Base-by-base conservation (phyloP, 2,797 vertebrate genomes). In the Coregonus suidteri region DNA sequence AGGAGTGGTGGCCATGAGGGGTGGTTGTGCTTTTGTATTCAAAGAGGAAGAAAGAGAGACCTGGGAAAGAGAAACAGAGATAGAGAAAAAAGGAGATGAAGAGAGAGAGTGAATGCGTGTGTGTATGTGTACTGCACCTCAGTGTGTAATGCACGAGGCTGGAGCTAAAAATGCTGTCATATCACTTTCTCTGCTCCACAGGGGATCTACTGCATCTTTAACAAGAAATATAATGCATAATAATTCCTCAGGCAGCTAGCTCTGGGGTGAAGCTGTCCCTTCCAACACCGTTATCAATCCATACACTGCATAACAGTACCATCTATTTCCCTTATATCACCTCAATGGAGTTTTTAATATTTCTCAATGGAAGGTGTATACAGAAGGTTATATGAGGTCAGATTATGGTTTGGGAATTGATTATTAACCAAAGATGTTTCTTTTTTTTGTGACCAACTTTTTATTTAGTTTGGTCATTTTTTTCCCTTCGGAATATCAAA, bases 31-130 rank as follows among this genome's bases (percentile, higher is more conserved):
- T 25, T 25, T 25, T 25, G 25, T 25, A 25, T 25, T 25, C 25
- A 81, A 30, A 59, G 41, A 47, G 37, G 20, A 65, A 68, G 37
- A 16, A 9, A 53, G 74, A 53, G n/a, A 66, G n/a, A 25, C 54
- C 71, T 71, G 34, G n/a, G 25, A 18, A 15, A 66, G 35, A 52
- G 31, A 75, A 62, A 20, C 18, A 47, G 6, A 71, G 69, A n/a
- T 9, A 78, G 20, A 66, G 41, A 54, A 65, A 73, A 67, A 31
- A 69, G 80, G 66, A 56, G 70, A 73, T 72, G 59, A 76, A 74
- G 37, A 52, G 30, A 64, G 37, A 64, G 37, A 70, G 47, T 67
- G 68, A 67, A 34, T 6, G 73, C 54, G 65, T 81, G 4, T 59
- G 14, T 56, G 25, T 25, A 25, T 25, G 25, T 25, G 25, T 25